Evolutionary conservation across 2,888 invertebrate genomes (phyloP).

Genomic region (Nasonia oneida): DNA sequence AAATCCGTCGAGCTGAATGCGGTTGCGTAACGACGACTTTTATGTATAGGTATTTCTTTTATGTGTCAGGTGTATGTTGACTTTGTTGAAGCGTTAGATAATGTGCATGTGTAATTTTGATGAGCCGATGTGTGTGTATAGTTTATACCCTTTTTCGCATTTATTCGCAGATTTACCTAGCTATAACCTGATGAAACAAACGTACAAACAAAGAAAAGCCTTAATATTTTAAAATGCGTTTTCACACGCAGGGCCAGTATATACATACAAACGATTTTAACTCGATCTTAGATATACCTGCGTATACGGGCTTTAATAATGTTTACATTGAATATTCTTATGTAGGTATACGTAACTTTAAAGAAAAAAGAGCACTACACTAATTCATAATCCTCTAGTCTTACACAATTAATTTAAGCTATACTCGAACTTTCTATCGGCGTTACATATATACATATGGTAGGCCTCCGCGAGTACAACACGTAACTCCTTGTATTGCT

Average conservation of each 20-base stretch:
- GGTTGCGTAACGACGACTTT: neutral
- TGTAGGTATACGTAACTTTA: neutral
- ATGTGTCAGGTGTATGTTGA: neutral
- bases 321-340: neutral
- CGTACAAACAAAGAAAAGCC: slow-evolving; percentile 35
- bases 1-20: neutral
- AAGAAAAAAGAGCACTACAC: neutral
- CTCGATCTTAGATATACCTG: neutral
- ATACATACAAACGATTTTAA: slow-evolving; percentile 15
- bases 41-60: neutral
- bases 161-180: slow-evolving; percentile 47
- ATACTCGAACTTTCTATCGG: neutral
- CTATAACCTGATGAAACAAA: slow-evolving; percentile 49
- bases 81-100: neutral
- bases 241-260: slow-evolving; percentile 46
- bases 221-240: slow-evolving; percentile 15
- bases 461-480: neutral
- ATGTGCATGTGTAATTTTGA: neutral
- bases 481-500: neutral
- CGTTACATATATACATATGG: neutral
- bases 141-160: neutral
- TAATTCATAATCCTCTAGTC: slow-evolving; percentile 18
- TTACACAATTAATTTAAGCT: slow-evolving; percentile 23
- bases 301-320: neutral
- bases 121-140: neutral